Evolutionary conservation across 2,888 invertebrate species (phyloP), one percentile per base, ranked within the genome.

Genomic region (Agelastica alni): DNA sequence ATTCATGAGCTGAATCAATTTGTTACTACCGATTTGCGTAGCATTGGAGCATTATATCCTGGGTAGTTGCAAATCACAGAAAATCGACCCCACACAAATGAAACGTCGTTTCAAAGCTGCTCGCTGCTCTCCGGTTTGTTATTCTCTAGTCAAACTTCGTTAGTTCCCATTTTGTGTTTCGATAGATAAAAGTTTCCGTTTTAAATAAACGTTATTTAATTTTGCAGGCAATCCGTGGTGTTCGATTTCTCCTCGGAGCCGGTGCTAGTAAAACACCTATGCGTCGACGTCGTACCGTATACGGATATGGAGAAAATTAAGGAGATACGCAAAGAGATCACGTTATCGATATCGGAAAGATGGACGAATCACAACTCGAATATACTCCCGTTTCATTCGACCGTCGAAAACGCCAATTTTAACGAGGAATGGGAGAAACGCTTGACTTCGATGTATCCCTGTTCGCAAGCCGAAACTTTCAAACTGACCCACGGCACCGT

Each of bases 211-310:
- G n/a, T n/a, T n/a, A n/a, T n/a, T n/a, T n/a, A n/a, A n/a, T n/a
- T n/a, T n/a, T n/a, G n/a, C 12, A 42, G 88, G 2, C 91, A 92
- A 73, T 84, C 87, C 1, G 80, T 91, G 2, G 84, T 90, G 2
- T 88, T 91, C 73, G 89, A 89, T 73, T 86, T 89, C 68, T 87
- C 87, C 1, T 72, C 75, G 45, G 83, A 85, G 67, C 85, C 86
- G 0, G 78, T 84, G 14, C 70, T 87, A 2, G 82, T 86, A 4
- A 82, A 84, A 59, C 84, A 86, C 69, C 75, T 91, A 16, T 88
- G 88, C 70, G 87, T 89, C 2, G 91, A 91, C 72, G 88, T 89
- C 2, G 81, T 89, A 12, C 88, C 89, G 0, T 81, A 84, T 1
- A 80, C 82, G 9, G 88, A 89, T 70, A 75, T 82, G 0, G 81